Conservation (phyloP, 2,888 invertebrate genomes). For the Caenorhabditis auriculariae region DNA sequence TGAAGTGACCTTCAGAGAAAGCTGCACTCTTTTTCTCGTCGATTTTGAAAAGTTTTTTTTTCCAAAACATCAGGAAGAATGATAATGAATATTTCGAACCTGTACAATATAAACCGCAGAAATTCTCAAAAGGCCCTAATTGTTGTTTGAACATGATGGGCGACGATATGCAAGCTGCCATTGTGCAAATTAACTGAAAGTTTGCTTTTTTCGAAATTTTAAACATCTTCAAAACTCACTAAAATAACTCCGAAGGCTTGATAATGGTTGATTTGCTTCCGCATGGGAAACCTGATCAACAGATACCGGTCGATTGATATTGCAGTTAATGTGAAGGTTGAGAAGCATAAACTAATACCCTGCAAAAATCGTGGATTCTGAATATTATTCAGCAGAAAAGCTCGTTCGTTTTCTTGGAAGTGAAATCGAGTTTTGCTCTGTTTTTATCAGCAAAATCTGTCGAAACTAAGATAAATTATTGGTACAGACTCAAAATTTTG, state of each 20-base stretch:
- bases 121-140: slow-evolving; percentile 47
- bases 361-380: slow-evolving; percentile 14
- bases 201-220: background rate
- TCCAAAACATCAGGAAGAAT: background rate
- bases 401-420: too few species aligned
- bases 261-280: slow-evolving; percentile 53
- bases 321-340: slow-evolving; percentile 59
- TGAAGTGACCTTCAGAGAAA: too few species aligned
- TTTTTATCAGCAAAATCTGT: too few species aligned
- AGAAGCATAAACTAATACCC: slow-evolving; percentile 55
- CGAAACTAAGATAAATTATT: too few species aligned
- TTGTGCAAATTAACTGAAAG: slow-evolving; percentile 45
- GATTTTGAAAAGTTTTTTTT: slow-evolving; percentile 4
- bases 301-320: slow-evolving; percentile 57
- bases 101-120: slow-evolving; percentile 56
- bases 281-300: slow-evolving; percentile 59
- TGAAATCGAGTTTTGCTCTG: too few species aligned
- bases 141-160: slow-evolving; percentile 57
- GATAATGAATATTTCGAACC: slow-evolving; percentile 6
- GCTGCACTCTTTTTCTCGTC: too few species aligned
- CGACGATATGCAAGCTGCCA: slow-evolving; percentile 46
- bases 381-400: too few species aligned
- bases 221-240: slow-evolving; percentile 18
- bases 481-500: too few species aligned
- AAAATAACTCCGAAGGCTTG: slow-evolving; percentile 53